These are phyloP conservation scores for Phragmatobia fuliginosa DNA, from an alignment of 2,888 invertebrate species.

Conservation along the genomic window DNA sequence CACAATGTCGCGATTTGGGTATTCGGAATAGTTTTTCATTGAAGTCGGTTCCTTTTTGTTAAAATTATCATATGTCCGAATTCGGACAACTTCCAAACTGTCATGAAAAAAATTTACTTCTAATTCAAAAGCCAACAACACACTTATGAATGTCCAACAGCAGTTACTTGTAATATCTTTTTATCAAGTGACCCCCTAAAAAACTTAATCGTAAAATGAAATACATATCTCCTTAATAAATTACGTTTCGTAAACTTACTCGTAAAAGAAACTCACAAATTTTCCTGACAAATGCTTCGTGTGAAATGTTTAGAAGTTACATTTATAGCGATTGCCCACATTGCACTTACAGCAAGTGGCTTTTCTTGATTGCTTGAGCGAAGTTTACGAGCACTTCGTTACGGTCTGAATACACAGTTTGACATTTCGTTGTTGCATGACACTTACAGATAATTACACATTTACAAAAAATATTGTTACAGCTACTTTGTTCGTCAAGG, in stretches of 20 bases:
- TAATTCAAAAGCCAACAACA: no score
- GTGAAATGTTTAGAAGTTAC: neutral
- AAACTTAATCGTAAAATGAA: no score
- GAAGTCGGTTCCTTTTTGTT: no score
- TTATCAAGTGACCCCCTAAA: no score
- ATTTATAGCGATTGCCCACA: slow-evolving; percentile 10
- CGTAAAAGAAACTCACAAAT: neutral
- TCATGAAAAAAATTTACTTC: no score
- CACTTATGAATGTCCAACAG: no score
- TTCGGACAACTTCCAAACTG: no score
- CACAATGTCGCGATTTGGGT: no score
- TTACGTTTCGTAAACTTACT: neutral
- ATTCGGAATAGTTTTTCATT: no score
- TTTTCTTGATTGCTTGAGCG: slow-evolving; percentile 15
- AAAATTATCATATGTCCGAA: no score
- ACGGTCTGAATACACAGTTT: slow-evolving; percentile 23
- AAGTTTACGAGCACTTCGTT: slow-evolving; percentile 30
- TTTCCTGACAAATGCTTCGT: slow-evolving; percentile 1
- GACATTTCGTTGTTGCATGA: slow-evolving; percentile 30
- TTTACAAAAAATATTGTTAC: slow-evolving; percentile 6
- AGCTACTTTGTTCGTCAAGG: slow-evolving; percentile 13
- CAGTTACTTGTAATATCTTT: no score
- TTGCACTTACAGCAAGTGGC: slow-evolving; percentile 17
- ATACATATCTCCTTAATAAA: no score
- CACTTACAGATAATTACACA: slow-evolving; percentile 7